phyloP scores from a whole-genome alignment of 2,113 vertebrate species.

The Galeopterus variegatus region DNA sequence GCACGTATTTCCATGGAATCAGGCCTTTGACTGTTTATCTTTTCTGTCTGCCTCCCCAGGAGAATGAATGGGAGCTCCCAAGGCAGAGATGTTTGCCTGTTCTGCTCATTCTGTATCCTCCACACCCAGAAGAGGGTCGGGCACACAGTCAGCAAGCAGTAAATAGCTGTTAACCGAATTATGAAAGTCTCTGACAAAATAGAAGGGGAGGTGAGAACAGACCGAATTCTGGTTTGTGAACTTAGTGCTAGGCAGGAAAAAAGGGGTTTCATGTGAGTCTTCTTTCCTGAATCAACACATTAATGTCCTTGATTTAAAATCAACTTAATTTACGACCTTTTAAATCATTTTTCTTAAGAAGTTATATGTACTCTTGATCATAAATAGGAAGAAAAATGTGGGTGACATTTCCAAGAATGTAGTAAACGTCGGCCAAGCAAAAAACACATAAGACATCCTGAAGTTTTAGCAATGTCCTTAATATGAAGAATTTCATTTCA shows the following conservation, averaged over 20 bases:
- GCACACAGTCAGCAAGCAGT: rapidly evolving
- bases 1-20: background rate
- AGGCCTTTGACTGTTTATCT: rapidly evolving
- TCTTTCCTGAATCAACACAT: background rate
- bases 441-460: background rate
- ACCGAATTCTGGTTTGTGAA: background rate
- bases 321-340: conserved; percentile 11
- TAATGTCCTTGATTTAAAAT: background rate
- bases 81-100: background rate
- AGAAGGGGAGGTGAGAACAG: rapidly evolving
- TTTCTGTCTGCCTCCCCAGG: rapidly evolving
- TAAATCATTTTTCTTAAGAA: background rate
- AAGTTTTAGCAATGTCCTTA: rapidly evolving
- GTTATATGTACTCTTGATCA: background rate
- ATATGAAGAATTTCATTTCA: background rate
- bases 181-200: rapidly evolving
- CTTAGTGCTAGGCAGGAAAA: too few species aligned
- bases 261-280: rapidly evolving
- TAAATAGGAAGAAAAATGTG: background rate
- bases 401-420: background rate
- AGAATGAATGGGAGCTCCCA: rapidly evolving
- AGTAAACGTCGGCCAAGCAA: background rate
- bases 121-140: background rate
- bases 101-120: rapidly evolving
- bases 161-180: rapidly evolving